These are phyloP conservation scores for Noctilio leporinus DNA, from an alignment of 2,113 vertebrate genomes.

Conservation along the genomic window DNA sequence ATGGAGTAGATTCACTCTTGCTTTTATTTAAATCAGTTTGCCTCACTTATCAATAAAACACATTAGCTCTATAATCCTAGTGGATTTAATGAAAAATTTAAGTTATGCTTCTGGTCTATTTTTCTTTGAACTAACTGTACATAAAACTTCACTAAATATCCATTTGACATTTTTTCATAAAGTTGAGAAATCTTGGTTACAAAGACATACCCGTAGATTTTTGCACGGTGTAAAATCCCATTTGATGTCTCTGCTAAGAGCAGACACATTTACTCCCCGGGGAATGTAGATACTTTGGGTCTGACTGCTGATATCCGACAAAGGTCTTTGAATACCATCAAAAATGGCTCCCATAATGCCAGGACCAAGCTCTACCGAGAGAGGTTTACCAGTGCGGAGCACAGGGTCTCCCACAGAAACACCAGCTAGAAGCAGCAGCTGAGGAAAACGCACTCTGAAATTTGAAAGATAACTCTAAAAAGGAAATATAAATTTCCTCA, in stretches of 20 bases:
- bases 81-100: conserved; percentile 2
- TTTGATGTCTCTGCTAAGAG: conserved; percentile 92
- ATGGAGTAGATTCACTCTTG: neutral
- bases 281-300: conserved; percentile 98
- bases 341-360: conserved; percentile 99
- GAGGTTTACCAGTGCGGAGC: conserved; percentile 94
- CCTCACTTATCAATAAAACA: conserved; percentile 6
- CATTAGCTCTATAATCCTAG: neutral
- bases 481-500: neutral
- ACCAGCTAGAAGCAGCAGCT: conserved; percentile 85
- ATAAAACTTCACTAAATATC: conserved; percentile 13
- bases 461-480: neutral
- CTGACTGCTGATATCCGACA: conserved; percentile 91
- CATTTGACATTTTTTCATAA: neutral
- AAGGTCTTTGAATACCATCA: conserved; percentile 97
- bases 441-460: conserved; percentile 79
- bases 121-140: conserved; percentile 12
- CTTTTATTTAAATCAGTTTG: conserved; percentile 4
- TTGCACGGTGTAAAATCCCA: conserved; percentile 94
- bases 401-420: conserved; percentile 97
- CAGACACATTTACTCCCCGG: conserved; percentile 94
- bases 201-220: conserved; percentile 86
- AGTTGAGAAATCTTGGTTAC: neutral
- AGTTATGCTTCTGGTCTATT: neutral
- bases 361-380: conserved; percentile 95